These are phyloP conservation scores for Pelobates fuscus DNA, from an alignment of 2,113 vertebrate genomes.

Conservation along the genomic window DNA sequence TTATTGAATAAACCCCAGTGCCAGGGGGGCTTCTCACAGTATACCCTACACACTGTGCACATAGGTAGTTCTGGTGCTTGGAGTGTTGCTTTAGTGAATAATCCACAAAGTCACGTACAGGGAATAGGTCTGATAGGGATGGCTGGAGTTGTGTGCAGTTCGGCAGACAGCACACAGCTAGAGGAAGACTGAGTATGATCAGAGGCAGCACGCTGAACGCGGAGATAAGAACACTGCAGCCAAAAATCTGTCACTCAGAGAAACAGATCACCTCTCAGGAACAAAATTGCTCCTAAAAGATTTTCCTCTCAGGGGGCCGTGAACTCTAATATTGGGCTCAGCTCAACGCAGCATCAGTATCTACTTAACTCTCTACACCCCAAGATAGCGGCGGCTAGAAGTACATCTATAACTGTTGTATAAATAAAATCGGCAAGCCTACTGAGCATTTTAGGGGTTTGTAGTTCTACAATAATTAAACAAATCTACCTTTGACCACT, in stretches of 20 bases:
- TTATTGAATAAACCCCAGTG: too few relatives aligned
- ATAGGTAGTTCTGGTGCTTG: too few relatives aligned
- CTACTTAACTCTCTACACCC: not conserved
- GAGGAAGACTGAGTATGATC: slow-evolving; percentile 1
- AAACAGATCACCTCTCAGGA: slow-evolving; percentile 9
- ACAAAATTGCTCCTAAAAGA: slow-evolving; percentile 19
- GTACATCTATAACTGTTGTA: too few relatives aligned
- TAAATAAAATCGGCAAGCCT: too few relatives aligned
- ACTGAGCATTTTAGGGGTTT: too few relatives aligned
- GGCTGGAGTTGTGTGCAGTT: not conserved
- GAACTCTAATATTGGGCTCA: not conserved
- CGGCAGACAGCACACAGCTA: not conserved
- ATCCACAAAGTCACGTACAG: not conserved
- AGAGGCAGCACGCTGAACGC: not conserved
- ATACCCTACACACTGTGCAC: too few relatives aligned
- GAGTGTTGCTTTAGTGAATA: too few relatives aligned
- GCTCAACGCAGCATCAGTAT: not conserved
- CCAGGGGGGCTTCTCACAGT: too few relatives aligned
- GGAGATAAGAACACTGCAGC: not conserved
- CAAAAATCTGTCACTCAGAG: slow-evolving; percentile 21
- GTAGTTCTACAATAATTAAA: too few relatives aligned
- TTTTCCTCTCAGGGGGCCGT: slow-evolving; percentile 2
- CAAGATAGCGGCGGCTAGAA: not conserved
- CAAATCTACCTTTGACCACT: too few relatives aligned
- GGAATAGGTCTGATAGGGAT: not conserved